Evolutionary conservation across 2,888 invertebrate species (phyloP).

Genomic region (Elmis aenea): DNA sequence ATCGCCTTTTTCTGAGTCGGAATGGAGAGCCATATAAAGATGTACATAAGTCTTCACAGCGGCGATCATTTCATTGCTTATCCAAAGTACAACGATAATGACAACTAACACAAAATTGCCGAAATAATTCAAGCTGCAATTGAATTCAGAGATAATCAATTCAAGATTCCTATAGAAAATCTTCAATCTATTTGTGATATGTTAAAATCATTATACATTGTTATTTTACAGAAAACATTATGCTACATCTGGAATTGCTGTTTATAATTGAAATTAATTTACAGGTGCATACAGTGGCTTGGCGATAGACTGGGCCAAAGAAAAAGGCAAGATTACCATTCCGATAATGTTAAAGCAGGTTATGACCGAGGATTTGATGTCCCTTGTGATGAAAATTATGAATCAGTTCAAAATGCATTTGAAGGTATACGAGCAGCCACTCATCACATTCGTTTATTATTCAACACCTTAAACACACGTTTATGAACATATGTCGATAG

Average conservation of each 20-base stretch:
- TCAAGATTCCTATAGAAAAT: background rate
- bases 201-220: too few relatives aligned
- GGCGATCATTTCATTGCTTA: constrained; percentile 5
- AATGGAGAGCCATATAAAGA: constrained; percentile 5
- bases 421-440: background rate
- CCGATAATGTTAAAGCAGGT: constrained; percentile 2
- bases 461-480: too few relatives aligned
- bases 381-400: background rate
- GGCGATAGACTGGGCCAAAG: constrained; percentile 12
- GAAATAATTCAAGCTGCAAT: constrained; percentile 4
- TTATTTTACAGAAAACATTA: too few relatives aligned
- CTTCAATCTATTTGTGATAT: constrained; percentile 1
- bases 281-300: constrained; percentile 1
- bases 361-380: background rate
- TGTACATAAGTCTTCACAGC: constrained; percentile 11
- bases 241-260: background rate
- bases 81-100: constrained; percentile 3
- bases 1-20: constrained; percentile 6
- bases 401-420: background rate
- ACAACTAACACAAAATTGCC: constrained; percentile 1
- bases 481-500: too few relatives aligned
- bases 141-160: background rate
- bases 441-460: too few relatives aligned
- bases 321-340: constrained; percentile 2
- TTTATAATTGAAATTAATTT: background rate